These are phyloP conservation scores for Agrotis ipsilon DNA, from an alignment of 2,888 invertebrate species.

Conservation along the genomic window DNA sequence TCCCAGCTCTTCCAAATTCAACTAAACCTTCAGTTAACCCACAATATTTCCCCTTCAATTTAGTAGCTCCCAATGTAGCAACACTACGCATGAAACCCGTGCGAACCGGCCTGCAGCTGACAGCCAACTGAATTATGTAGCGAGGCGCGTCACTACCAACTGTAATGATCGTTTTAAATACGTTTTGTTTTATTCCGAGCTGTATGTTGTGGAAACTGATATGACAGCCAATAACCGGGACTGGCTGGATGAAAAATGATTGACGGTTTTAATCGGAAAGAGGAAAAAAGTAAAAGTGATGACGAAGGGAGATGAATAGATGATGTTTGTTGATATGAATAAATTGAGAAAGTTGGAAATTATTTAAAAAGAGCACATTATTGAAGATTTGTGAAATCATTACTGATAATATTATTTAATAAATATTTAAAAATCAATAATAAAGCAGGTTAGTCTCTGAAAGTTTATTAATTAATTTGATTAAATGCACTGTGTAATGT, in stretches of 20 bases:
- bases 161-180: conserved; percentile 65
- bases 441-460: too few relatives aligned
- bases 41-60: conserved; percentile 54
- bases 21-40: conserved; percentile 12
- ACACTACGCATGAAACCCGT: conserved; percentile 58
- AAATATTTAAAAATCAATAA: too few relatives aligned
- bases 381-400: too few relatives aligned
- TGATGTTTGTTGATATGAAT: neutral
- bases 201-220: conserved; percentile 48
- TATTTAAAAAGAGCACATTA: too few relatives aligned
- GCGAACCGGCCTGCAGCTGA: conserved; percentile 67
- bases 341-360: neutral
- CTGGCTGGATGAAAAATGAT: conserved; percentile 26
- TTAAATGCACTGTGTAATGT: too few relatives aligned
- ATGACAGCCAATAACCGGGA: conserved; percentile 53
- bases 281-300: neutral
- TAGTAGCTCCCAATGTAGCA: conserved; percentile 47
- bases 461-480: too few relatives aligned
- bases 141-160: conserved; percentile 64
- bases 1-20: neutral
- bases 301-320: neutral
- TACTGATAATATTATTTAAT: too few relatives aligned
- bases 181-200: conserved; percentile 62
- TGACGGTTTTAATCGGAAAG: conserved; percentile 22
- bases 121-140: conserved; percentile 74